phyloP scores from a whole-genome alignment of 64 coral and sea anemone species.

The Actinia tenebrosa region DNA sequence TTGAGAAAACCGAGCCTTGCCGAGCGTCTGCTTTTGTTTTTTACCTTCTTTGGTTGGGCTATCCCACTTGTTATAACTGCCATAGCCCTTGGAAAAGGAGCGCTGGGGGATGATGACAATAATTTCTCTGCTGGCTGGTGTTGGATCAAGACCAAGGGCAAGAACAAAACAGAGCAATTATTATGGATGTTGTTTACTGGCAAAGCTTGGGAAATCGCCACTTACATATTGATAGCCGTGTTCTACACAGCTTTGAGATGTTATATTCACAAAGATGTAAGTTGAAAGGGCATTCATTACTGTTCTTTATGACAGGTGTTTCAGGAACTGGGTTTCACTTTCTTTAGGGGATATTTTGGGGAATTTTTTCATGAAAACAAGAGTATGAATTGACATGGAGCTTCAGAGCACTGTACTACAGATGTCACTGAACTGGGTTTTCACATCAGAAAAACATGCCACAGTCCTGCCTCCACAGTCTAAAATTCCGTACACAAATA shows the following conservation, averaged over 20 bases:
- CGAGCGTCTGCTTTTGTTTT: constrained; percentile 53
- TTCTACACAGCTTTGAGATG: constrained; percentile 59
- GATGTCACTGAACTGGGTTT: too few species aligned
- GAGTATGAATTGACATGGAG: too few species aligned
- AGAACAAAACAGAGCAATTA: not conserved
- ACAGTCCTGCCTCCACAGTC: too few species aligned
- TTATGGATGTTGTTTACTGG: constrained; percentile 84
- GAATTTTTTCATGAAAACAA: too few species aligned
- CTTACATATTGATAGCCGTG: constrained; percentile 50
- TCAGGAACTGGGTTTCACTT: not conserved
- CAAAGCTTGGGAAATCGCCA: constrained; percentile 85
- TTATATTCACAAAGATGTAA: constrained; percentile 61
- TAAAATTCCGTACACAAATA: too few species aligned
- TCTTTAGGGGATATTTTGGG: too few species aligned
- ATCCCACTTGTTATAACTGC: constrained; percentile 50
- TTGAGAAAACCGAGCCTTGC: constrained; percentile 44
- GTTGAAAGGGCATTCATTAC: not conserved
- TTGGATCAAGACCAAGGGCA: constrained; percentile 41
- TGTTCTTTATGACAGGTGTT: not conserved
- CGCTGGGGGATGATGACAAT: constrained; percentile 56
- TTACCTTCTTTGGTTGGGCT: constrained; percentile 68
- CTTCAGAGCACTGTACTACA: too few species aligned
- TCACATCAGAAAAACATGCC: too few species aligned
- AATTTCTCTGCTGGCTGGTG: constrained; percentile 73
- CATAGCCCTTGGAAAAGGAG: constrained; percentile 20